Conservation (phyloP, 1,140 invertebrate genomes). For the Paracyclopina nana region DNA sequence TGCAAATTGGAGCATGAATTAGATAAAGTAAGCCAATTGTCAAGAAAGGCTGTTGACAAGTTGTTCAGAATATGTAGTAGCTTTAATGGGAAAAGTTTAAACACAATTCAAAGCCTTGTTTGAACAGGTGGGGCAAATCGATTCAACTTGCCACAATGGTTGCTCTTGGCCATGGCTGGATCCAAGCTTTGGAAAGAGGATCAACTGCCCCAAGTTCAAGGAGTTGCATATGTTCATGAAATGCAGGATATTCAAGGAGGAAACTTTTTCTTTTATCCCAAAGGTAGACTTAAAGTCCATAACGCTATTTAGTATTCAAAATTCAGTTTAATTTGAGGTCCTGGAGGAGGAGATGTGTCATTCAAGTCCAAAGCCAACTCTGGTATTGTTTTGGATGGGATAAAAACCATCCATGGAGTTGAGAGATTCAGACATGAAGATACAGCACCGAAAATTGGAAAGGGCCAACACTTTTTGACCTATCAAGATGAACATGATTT, state of each 20-base stretch:
- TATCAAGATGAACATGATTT: no score
- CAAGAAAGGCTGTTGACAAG: no score
- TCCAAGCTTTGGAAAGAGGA: neutral
- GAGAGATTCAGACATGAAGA: neutral
- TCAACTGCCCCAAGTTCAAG: neutral
- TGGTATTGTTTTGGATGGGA: neutral
- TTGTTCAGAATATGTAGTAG: no score
- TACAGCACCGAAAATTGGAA: neutral
- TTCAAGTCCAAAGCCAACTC: conserved; percentile 1
- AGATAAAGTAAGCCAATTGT: no score
- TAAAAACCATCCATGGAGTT: neutral
- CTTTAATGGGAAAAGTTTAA: no score
- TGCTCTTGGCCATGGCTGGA: neutral
- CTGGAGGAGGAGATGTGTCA: neutral
- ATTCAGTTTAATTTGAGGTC: no score
- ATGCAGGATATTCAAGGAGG: neutral
- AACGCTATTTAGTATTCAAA: no score
- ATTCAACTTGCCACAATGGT: neutral
- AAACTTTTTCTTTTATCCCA: neutral
- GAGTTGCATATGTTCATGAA: neutral
- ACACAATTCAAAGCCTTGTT: no score
- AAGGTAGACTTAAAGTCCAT: no score
- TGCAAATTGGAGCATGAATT: no score
- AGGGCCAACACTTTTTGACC: no score
- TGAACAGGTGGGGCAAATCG: neutral